These are phyloP conservation scores for Crocuta crocuta DNA, from an alignment of 2,113 vertebrate species.

Conservation along the genomic window DNA sequence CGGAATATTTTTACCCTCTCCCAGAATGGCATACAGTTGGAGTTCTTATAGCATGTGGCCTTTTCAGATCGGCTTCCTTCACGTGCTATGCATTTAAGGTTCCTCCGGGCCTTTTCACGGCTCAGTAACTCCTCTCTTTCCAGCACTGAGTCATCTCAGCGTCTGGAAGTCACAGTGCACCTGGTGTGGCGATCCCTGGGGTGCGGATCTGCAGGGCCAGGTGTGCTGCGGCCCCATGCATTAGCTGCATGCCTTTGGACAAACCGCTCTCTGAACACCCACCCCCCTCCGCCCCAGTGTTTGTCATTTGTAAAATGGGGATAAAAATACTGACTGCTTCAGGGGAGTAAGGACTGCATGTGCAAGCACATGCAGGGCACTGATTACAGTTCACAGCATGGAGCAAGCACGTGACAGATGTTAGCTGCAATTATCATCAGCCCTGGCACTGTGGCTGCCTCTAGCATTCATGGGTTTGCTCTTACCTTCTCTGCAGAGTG, in stretches of 20 bases:
- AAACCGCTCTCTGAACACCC: neutral
- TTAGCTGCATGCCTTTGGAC: neutral
- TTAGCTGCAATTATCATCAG: accelerated
- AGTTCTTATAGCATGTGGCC: neutral
- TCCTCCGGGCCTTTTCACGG: neutral
- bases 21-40: neutral
- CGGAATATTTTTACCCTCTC: neutral
- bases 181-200: neutral
- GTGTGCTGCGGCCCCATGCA: neutral
- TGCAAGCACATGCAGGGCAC: accelerated
- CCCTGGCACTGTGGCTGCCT: accelerated
- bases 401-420: neutral
- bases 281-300: too few species aligned
- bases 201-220: neutral
- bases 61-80: neutral
- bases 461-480: accelerated
- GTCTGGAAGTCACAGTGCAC: neutral
- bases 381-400: accelerated
- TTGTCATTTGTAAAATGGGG: neutral
- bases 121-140: neutral
- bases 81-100: neutral
- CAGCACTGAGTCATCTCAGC: neutral
- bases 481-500: neutral
- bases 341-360: accelerated
- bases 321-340: neutral